Conservation (phyloP, 2,113 vertebrate species). For the Mirounga angustirostris region DNA sequence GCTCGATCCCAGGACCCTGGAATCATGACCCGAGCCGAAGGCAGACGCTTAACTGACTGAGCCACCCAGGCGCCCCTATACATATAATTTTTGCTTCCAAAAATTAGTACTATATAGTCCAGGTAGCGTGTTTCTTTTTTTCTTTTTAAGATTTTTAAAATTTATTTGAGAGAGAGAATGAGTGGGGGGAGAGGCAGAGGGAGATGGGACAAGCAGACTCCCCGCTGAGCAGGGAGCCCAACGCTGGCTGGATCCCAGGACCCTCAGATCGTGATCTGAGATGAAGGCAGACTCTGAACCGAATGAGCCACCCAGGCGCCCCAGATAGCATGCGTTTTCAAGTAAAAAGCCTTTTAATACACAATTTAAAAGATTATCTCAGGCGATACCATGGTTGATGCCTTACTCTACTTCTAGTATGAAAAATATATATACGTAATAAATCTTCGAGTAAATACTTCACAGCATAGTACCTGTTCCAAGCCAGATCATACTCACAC, state of each 20-base stretch:
- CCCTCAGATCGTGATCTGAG: too few species aligned
- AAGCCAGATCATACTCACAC: conserved; percentile 6
- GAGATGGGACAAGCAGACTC: too few species aligned
- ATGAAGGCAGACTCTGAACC: not conserved
- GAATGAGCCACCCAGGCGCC: not conserved
- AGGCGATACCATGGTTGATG: not conserved
- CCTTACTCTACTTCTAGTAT: not conserved
- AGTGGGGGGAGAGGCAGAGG: too few species aligned
- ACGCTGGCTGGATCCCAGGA: too few species aligned
- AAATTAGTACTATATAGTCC: too few species aligned
- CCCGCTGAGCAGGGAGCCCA: too few species aligned
- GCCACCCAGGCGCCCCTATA: not conserved
- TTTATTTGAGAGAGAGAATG: too few species aligned
- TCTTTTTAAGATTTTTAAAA: too few species aligned
- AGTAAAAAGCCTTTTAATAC: not conserved
- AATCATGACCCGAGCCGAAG: too few species aligned
- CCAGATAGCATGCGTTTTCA: not conserved
- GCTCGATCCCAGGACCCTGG: too few species aligned
- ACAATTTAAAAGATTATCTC: conserved; percentile 28
- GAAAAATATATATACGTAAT: not conserved
- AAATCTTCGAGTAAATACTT: conserved; percentile 41
- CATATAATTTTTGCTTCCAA: not conserved
- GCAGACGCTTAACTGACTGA: too few species aligned
- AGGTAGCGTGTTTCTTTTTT: too few species aligned
- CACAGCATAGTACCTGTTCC: not conserved